Evolutionary conservation across 2,113 vertebrate genomes (phyloP).

Genomic region (Chaetodon auriga): DNA sequence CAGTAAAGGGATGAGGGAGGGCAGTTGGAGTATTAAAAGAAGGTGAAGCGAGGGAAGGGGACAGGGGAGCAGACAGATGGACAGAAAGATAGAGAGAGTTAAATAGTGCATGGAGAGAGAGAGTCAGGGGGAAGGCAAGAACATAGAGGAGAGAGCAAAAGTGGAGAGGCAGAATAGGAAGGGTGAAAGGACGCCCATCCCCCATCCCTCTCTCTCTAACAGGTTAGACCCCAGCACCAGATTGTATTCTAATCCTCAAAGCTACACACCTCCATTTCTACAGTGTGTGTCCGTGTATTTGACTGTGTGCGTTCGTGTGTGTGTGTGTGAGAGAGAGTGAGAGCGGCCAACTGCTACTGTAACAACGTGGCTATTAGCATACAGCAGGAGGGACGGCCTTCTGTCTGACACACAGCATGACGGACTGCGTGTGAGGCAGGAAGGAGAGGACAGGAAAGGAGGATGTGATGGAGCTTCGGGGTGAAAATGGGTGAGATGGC

Average conservation of each 20-base stretch:
- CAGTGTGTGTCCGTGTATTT: background rate
- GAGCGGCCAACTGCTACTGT: conserved; percentile 4
- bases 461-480: background rate
- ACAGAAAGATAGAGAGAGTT: conserved; percentile 24
- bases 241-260: conserved; percentile 72
- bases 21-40: background rate
- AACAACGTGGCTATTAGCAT: conserved; percentile 51
- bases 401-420: conserved; percentile 50
- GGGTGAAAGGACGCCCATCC: conserved; percentile 61
- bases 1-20: background rate
- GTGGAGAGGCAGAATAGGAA: conserved; percentile 30
- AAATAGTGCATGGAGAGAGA: conserved; percentile 5
- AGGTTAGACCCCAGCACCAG: conserved; percentile 62
- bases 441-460: background rate
- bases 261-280: conserved; percentile 44
- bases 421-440: conserved; percentile 1
- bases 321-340: background rate
- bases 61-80: conserved; percentile 40
- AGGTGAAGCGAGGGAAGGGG: background rate
- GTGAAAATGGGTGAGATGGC: background rate
- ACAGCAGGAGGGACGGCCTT: conserved; percentile 58
- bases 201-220: conserved; percentile 45
- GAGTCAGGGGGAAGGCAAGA: conserved; percentile 3
- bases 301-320: background rate
- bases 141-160: background rate